Base-by-base conservation (phyloP, 1,140 invertebrate species). In the Eubasilissa regina region DNA sequence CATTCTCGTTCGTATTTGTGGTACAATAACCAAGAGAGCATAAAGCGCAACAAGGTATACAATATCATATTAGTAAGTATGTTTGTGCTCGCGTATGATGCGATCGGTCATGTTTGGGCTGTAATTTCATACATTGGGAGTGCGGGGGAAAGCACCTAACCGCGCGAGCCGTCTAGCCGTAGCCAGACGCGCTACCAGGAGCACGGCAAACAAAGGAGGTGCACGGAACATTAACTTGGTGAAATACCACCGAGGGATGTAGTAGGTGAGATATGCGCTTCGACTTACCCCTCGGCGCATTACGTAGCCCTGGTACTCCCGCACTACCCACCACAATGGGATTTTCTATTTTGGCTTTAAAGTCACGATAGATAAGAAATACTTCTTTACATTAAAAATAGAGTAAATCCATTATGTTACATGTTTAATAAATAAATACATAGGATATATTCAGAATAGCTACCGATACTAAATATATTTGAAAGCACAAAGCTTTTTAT, bases 191-290 rank as follows among this genome's bases (percentile, higher is more conserved):
- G 51, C 68, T 55, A 73, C 68, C 68, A 55, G 68, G 68, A 73
- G 68, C 47, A 79, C 80, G 75, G 76, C 81, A 82, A 82, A 82
- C 81, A 82, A 82, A 82, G 81, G 81, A 77, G 77, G 47, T 64
- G 73, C 78, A 82, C 72, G 81, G 81, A 80, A 82, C 81, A 82
- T 82, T 82, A 82, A 82, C 81, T 75, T 68, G n/a, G 75, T 82
- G 78, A 82, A 82, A 82, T 82, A 82, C 81, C 81, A 82, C 78
- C 51, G 48, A 62, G 78, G 75, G 75, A 73, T 77, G 80, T 73
- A 44, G 58, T 62, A 76, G 75, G 75, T 77, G 75, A 77, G 75
- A 77, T 77, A 66, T 53, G 74, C 74, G 51, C 48, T n/a, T 13
- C 51, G 68, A 17, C 56, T 19, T 73, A 73, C 68, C 68, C 68